Percentiles rank a stretch among this genome's conserved stretches.
Evolutionary conservation across 2,888 invertebrate species (phyloP).

Genomic region (Thymelicus sylvestris): DNA sequence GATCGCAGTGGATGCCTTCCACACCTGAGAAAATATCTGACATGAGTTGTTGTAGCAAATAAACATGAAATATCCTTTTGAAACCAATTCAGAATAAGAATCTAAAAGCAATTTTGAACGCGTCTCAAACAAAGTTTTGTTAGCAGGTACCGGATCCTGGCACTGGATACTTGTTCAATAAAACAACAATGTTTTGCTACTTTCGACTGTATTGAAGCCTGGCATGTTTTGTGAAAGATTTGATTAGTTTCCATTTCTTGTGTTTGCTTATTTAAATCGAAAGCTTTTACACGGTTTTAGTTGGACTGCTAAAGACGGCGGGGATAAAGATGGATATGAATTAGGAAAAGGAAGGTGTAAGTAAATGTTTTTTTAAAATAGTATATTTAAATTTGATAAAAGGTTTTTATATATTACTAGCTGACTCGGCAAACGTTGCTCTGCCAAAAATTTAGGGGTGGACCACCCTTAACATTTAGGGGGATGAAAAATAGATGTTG

Average conservation of each 20-base stretch:
- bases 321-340: no score
- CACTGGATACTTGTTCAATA: constrained; percentile 62
- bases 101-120: constrained; percentile 53
- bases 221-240: constrained; percentile 68
- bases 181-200: constrained; percentile 63
- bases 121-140: constrained; percentile 51
- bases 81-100: constrained; percentile 26
- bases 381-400: no score
- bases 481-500: no score
- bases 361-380: no score
- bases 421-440: no score
- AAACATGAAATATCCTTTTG: constrained; percentile 16
- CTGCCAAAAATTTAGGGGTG: no score
- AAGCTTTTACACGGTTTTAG: no score
- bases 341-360: no score
- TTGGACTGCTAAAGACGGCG: no score
- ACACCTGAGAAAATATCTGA: neutral
- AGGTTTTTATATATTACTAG: no score
- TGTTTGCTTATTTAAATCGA: neutral
- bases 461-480: no score
- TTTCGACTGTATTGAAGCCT: constrained; percentile 64
- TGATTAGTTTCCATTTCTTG: constrained; percentile 63
- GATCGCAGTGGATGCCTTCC: neutral
- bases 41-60: constrained; percentile 1
- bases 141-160: constrained; percentile 62